Conservation (phyloP, 2,797 vertebrate species). For the Macropodus opercularis region DNA sequence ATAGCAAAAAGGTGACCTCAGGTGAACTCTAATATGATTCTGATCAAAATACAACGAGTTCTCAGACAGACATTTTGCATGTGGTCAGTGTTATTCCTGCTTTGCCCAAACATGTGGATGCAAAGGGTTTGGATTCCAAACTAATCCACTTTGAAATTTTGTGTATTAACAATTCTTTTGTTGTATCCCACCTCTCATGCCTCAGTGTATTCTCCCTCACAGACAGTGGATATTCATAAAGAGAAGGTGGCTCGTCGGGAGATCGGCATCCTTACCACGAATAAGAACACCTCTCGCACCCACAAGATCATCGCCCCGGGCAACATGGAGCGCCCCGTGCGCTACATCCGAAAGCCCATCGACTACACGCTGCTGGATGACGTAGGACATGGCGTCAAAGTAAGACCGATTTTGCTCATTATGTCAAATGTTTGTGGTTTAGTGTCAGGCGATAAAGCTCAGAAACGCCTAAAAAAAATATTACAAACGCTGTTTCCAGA, state of each 20-base stretch:
- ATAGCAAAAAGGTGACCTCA: too few relatives aligned
- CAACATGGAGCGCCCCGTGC: slow-evolving; percentile 97
- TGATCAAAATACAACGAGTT: too few relatives aligned
- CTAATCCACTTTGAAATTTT: not conserved
- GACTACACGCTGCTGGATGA: slow-evolving; percentile 99
- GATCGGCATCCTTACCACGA: slow-evolving; percentile 98
- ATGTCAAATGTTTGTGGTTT: too few relatives aligned
- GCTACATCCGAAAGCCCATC: slow-evolving; percentile 98
- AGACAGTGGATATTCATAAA: slow-evolving; percentile 99
- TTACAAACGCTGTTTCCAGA: not conserved
- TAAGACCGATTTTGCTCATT: slow-evolving; percentile 69
- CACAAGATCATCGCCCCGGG: slow-evolving; percentile 99
- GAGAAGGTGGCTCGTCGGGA: slow-evolving; percentile 98
- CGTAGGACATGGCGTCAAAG: slow-evolving; percentile 98
- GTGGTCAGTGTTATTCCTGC: not conserved
- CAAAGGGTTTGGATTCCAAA: slow-evolving; percentile 13
- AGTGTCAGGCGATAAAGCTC: too few relatives aligned
- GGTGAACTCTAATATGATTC: too few relatives aligned
- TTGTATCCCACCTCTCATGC: not conserved
- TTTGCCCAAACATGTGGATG: too few relatives aligned
- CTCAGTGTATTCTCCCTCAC: slow-evolving; percentile 31
- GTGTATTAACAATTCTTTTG: not conserved
- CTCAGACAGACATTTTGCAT: not conserved
- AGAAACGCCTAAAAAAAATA: too few relatives aligned
- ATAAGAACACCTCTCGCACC: slow-evolving; percentile 98